A percentile compares a stretch with the other conserved stretches of the same genome.
These are phyloP conservation scores for Limnephilus marmoratus DNA, from an alignment of 2,888 invertebrate species.

Conservation along the genomic window DNA sequence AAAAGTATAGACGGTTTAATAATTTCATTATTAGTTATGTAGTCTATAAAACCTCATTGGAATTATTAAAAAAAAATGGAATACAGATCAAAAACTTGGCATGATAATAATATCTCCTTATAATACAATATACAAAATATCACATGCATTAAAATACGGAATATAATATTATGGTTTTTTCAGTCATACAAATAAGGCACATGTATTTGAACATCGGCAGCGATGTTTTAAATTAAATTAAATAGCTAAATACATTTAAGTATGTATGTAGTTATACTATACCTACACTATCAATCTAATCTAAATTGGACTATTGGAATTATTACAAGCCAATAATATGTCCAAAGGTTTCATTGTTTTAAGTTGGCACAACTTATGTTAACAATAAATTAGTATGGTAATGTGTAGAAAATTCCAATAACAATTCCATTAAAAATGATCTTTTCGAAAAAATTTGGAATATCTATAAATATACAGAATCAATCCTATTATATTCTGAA, in stretches of 20 bases:
- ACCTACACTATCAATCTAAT: not conserved
- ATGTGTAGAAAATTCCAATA: not conserved
- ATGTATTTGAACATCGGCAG: constrained; percentile 28
- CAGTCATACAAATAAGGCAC: constrained; percentile 44
- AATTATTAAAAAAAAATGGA: not conserved
- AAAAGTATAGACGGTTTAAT: not conserved
- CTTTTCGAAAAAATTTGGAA: not conserved
- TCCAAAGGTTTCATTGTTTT: not conserved
- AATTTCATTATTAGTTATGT: not conserved
- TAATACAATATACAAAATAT: constrained; percentile 39
- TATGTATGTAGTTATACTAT: not conserved
- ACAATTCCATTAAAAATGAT: not conserved
- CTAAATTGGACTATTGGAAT: not conserved
- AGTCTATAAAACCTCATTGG: not conserved
- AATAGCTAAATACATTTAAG: not conserved
- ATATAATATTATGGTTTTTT: constrained; percentile 25
- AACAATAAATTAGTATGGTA: not conserved
- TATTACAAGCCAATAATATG: not conserved
- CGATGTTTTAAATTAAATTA: constrained; percentile 12
- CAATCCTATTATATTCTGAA: not conserved
- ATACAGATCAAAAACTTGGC: not conserved
- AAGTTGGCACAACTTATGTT: constrained; percentile 7
- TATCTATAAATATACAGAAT: not conserved
- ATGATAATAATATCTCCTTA: not conserved
- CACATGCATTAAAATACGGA: constrained; percentile 37